These are phyloP conservation scores for Microchrysa polita DNA, from an alignment of 2,888 invertebrate genomes.

Conservation along the genomic window DNA sequence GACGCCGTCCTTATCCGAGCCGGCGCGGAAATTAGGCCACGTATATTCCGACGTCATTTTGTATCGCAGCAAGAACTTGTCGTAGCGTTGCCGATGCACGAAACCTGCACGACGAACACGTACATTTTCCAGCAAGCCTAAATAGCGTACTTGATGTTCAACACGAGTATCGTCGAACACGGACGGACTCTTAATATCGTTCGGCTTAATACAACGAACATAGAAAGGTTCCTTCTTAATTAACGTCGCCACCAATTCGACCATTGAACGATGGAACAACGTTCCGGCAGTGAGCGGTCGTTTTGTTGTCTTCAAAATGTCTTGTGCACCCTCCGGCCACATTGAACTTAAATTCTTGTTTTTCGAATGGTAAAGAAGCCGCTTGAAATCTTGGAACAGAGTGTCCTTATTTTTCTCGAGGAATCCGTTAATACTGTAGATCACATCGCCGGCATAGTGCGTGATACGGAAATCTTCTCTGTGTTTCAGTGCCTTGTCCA, in stretches of 20 bases:
- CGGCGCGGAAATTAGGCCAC: conserved; percentile 94
- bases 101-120: conserved; percentile 96
- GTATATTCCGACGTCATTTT: conserved; percentile 96
- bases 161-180: conserved; percentile 84
- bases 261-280: conserved; percentile 94
- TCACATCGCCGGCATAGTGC: conserved; percentile 97
- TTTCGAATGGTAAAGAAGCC: conserved; percentile 85
- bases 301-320: conserved; percentile 92
- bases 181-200: conserved; percentile 88
- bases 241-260: conserved; percentile 86
- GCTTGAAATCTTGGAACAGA: conserved; percentile 95
- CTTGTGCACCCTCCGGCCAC: conserved; percentile 97
- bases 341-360: conserved; percentile 81
- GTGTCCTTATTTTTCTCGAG: conserved; percentile 98
- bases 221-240: conserved; percentile 95
- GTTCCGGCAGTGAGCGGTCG: conserved; percentile 94
- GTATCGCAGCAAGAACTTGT: conserved; percentile 92
- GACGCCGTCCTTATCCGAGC: conserved; percentile 82
- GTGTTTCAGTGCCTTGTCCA: conserved; percentile 82
- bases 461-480: conserved; percentile 83
- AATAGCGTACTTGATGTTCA: conserved; percentile 70
- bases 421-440: conserved; percentile 89
- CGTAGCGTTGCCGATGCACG: conserved; percentile 94
- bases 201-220: conserved; percentile 97
- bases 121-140: conserved; percentile 95